Percentiles rank a stretch among this genome's conserved stretches.
phyloP scores from a whole-genome alignment of 1,140 invertebrate species.

The Battus philenor region DNA sequence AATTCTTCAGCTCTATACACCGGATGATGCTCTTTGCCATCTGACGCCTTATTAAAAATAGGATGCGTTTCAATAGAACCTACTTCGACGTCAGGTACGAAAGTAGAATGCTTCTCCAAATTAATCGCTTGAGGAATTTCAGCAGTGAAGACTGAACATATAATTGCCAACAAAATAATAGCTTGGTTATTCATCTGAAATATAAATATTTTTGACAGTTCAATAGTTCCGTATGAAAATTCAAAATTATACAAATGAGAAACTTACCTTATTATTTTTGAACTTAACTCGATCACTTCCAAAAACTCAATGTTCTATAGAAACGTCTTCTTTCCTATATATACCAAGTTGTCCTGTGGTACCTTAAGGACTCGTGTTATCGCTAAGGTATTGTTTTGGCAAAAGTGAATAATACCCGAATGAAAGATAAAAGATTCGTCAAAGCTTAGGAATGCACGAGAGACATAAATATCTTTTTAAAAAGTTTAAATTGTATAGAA shows the following conservation, averaged over 20 bases:
- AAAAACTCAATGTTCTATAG: slow-evolving; percentile 29
- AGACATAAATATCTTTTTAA: too few relatives aligned
- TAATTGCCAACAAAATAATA: slow-evolving; percentile 23
- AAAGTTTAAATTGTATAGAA: too few relatives aligned
- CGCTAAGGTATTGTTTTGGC: slow-evolving; percentile 40
- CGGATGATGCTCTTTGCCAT: slow-evolving; percentile 38
- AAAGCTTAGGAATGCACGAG: slow-evolving; percentile 53
- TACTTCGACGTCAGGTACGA: slow-evolving; percentile 30
- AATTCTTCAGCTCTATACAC: slow-evolving; percentile 46
- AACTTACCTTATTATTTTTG: slow-evolving; percentile 38
- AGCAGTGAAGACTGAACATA: slow-evolving; percentile 28
- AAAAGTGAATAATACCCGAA: slow-evolving; percentile 35
- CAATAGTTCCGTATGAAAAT: too few relatives aligned
- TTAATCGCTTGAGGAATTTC: slow-evolving; percentile 43
- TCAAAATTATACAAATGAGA: too few relatives aligned
- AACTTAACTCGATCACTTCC: slow-evolving; percentile 23
- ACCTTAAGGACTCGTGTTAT: slow-evolving; percentile 27
- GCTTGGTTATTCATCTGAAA: slow-evolving; percentile 52
- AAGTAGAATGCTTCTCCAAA: slow-evolving; percentile 34
- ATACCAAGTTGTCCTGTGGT: slow-evolving; percentile 25
- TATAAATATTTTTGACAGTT: too few relatives aligned
- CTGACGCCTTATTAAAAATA: slow-evolving; percentile 37
- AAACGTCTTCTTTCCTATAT: slow-evolving; percentile 33
- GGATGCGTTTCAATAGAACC: slow-evolving; percentile 33
- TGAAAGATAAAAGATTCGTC: slow-evolving; percentile 47